These are phyloP conservation scores for Amyelois transitella DNA, from an alignment of 1,140 invertebrate species.

Conservation along the genomic window DNA sequence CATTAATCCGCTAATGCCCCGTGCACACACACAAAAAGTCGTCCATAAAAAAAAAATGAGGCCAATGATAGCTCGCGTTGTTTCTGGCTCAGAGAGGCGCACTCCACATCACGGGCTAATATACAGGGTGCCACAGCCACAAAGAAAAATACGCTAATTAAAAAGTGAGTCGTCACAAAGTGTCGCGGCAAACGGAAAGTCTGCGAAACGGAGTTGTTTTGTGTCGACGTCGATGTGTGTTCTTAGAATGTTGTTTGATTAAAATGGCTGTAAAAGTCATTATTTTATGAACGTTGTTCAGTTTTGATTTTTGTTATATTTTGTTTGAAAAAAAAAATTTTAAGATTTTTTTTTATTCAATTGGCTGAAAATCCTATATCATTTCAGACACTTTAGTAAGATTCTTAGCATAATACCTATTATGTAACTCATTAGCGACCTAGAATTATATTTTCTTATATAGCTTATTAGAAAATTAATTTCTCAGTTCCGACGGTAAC, in stretches of 20 bases:
- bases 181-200: slow-evolving; percentile 35
- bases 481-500: no score
- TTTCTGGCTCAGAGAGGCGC: slow-evolving; percentile 13
- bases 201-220: not conserved
- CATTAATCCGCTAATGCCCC: slow-evolving; percentile 32
- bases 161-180: slow-evolving; percentile 49
- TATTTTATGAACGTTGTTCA: no score
- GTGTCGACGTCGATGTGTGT: not conserved
- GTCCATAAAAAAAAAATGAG: slow-evolving; percentile 19
- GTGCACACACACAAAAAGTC: slow-evolving; percentile 13
- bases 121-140: slow-evolving; percentile 33
- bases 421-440: no score
- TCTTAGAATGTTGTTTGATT: not conserved
- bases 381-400: no score
- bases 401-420: no score
- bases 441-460: no score
- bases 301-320: not conserved
- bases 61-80: slow-evolving; percentile 24
- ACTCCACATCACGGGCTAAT: slow-evolving; percentile 51
- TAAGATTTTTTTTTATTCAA: no score
- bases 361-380: no score
- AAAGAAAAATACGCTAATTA: slow-evolving; percentile 57
- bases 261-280: not conserved
- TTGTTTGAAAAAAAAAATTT: not conserved
- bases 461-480: no score